A percentile compares a stretch with the other conserved stretches of the same genome.
Conservation (phyloP, 30 jellyfish, hydroid and myxozoan genomes). For the Aurelia coerulea region DNA sequence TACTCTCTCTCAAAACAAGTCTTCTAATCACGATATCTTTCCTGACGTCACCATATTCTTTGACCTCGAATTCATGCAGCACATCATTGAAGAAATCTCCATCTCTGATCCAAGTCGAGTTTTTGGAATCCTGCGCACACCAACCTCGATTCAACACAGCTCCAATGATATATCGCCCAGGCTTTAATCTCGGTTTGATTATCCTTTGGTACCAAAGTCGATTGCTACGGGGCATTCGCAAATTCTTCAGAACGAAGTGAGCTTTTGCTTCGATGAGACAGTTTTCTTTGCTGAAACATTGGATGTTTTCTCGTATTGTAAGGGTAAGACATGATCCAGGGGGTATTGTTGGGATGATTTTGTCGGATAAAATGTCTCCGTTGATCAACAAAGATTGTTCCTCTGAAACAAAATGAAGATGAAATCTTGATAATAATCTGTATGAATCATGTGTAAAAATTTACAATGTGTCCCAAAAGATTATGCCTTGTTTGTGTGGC, state of each 20-base stretch:
- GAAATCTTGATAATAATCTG: too few relatives aligned
- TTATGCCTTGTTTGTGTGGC: too few relatives aligned
- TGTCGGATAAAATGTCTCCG: conserved; percentile 46
- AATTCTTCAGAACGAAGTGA: background rate
- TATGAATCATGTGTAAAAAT: too few relatives aligned
- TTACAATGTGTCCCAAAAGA: too few relatives aligned
- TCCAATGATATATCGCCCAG: conserved; percentile 27
- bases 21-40: conserved; percentile 13
- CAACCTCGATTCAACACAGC: conserved; percentile 71
- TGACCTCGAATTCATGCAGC: conserved; percentile 9
- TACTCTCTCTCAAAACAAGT: background rate
- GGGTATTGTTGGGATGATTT: conserved; percentile 37
- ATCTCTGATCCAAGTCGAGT: conserved; percentile 43
- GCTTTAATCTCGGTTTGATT: conserved; percentile 48
- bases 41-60: conserved; percentile 26
- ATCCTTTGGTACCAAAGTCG: conserved; percentile 20
- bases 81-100: conserved; percentile 52
- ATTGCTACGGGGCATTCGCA: conserved; percentile 37
- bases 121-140: conserved; percentile 26
- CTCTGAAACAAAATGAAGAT: conserved; percentile 10
- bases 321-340: conserved; percentile 37
- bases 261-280: conserved; percentile 11
- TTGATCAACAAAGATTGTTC: conserved; percentile 8
- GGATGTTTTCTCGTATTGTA: conserved; percentile 2
- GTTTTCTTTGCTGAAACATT: conserved; percentile 17